Conservation (phyloP, 2,113 vertebrate genomes). For the Rhinogobius similis region DNA sequence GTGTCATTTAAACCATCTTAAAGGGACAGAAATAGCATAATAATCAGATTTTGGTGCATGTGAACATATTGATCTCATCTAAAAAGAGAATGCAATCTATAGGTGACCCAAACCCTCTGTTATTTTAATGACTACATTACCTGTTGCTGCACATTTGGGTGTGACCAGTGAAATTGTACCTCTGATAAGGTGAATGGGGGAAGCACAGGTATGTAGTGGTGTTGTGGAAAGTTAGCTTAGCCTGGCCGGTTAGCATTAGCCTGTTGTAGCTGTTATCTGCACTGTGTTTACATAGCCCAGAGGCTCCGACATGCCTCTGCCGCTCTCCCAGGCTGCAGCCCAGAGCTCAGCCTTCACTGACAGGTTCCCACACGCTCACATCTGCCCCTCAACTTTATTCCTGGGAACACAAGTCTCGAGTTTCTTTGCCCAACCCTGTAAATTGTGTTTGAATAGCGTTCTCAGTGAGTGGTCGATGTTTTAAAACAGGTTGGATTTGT, state of each 20-base stretch:
- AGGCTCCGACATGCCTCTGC: constrained; percentile 58
- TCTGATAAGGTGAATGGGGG: background rate
- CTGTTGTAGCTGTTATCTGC: constrained; percentile 41
- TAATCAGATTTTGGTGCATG: too few species aligned
- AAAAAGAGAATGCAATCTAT: background rate
- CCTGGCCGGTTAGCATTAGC: constrained; percentile 27
- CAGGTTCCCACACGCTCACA: constrained; percentile 66
- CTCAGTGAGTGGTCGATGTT: background rate
- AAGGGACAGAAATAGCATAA: too few species aligned
- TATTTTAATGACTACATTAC: background rate
- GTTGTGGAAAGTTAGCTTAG: constrained; percentile 2
- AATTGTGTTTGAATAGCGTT: background rate
- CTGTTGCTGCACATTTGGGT: background rate
- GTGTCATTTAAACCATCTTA: too few species aligned
- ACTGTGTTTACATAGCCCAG: constrained; percentile 59
- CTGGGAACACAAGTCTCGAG: background rate
- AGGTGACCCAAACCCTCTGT: background rate
- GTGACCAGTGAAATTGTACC: background rate
- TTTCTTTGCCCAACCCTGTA: constrained; percentile 1
- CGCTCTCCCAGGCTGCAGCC: constrained; percentile 55
- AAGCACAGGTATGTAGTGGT: background rate
- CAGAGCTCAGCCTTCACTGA: constrained; percentile 44
- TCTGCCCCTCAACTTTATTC: constrained; percentile 36
- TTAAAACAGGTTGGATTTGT: background rate
- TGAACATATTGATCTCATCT: too few species aligned